Percentiles rank a stretch among this genome's conserved stretches.
Conservation (phyloP, 37 sponge, comb jelly and placozoan genomes). For the Ianthella basta region DNA sequence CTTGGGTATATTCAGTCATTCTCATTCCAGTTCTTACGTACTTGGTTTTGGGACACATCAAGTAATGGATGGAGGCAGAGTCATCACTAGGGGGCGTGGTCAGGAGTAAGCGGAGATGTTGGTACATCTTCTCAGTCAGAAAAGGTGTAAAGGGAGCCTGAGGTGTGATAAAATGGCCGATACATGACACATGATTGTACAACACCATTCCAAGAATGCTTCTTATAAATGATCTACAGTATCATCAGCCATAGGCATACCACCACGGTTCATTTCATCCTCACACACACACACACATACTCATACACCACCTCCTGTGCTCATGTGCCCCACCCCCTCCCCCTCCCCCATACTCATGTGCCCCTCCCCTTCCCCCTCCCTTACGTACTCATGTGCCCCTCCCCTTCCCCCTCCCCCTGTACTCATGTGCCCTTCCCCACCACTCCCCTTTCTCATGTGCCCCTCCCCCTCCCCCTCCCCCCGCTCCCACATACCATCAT, state of each 20-base stretch:
- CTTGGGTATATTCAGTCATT: not conserved
- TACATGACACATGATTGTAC: too few species aligned
- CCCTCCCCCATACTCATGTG: too few species aligned
- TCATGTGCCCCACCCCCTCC: too few species aligned
- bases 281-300: not conserved
- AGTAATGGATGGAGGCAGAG: slow-evolving; percentile 82
- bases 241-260: not conserved
- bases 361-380: too few species aligned
- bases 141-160: slow-evolving; percentile 98
- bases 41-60: slow-evolving; percentile 86
- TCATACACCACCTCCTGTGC: not conserved
- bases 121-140: slow-evolving; percentile 94
- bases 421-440: too few species aligned
- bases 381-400: too few species aligned
- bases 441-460: too few species aligned
- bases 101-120: slow-evolving; percentile 71
- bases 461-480: too few species aligned
- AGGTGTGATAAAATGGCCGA: not conserved
- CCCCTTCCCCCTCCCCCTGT: too few species aligned
- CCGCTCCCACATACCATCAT: slow-evolving; percentile 71
- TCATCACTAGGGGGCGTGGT: slow-evolving; percentile 45
- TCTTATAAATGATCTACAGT: too few species aligned
- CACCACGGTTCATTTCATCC: not conserved
- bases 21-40: not conserved
- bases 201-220: too few species aligned